Evolutionary conservation across 2,888 invertebrate species (phyloP).

Genomic region (Pyrochroa serraticornis): DNA sequence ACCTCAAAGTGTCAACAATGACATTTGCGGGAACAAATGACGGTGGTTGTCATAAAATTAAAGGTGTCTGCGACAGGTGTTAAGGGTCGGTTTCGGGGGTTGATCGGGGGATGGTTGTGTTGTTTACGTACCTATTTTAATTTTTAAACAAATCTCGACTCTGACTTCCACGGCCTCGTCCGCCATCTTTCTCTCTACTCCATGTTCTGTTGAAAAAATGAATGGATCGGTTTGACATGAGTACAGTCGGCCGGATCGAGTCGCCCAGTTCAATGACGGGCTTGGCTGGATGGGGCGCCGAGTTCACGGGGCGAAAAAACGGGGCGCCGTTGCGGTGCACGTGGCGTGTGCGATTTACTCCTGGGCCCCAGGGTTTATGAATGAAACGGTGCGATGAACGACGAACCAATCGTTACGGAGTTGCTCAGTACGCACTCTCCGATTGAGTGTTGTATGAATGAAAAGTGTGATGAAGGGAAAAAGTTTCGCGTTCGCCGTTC

Average conservation of each 20-base stretch:
- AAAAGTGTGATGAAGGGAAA: constrained; percentile 17
- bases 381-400: constrained; percentile 46
- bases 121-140: constrained; percentile 84
- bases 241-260: constrained; percentile 36
- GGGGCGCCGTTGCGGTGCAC: constrained; percentile 12
- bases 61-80: not conserved
- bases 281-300: constrained; percentile 1
- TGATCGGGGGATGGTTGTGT: constrained; percentile 17
- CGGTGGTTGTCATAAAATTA: constrained; percentile 10
- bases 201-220: constrained; percentile 62
- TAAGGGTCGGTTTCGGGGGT: not conserved
- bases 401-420: constrained; percentile 23
- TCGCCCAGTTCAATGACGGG: constrained; percentile 12
- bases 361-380: constrained; percentile 44
- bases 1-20: constrained; percentile 49
- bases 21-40: constrained; percentile 4
- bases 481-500: constrained; percentile 20
- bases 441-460: constrained; percentile 26
- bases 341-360: constrained; percentile 32
- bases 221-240: constrained; percentile 55
- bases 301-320: constrained; percentile 1
- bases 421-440: constrained; percentile 28
- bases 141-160: constrained; percentile 91
- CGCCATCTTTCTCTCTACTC: constrained; percentile 82
- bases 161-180: constrained; percentile 88